These are phyloP conservation scores for Eunapius fragilis DNA, from an alignment of 37 sponge, comb jelly and placozoan species.

Conservation along the genomic window DNA sequence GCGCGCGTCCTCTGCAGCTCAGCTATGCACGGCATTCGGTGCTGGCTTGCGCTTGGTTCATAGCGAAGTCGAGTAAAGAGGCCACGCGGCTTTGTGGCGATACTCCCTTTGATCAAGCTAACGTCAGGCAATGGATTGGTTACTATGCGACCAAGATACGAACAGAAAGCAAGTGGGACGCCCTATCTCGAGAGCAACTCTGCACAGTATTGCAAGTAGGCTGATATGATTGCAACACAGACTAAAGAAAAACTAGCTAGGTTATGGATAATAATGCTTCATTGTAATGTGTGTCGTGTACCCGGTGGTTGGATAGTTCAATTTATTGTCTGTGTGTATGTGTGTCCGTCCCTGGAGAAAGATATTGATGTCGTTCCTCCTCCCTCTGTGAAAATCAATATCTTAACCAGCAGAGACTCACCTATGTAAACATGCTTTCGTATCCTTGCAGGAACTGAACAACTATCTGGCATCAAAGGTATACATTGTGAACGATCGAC, in stretches of 20 bases:
- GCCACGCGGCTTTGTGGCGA: slow-evolving; percentile 33
- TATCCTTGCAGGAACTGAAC: slow-evolving; percentile 36
- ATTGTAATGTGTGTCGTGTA: too few relatives aligned
- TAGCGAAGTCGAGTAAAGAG: not conserved
- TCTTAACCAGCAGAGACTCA: too few relatives aligned
- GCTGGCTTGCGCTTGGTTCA: slow-evolving; percentile 38
- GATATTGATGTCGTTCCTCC: too few relatives aligned
- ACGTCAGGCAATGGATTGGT: slow-evolving; percentile 59
- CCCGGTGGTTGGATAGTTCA: too few relatives aligned
- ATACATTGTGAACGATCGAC: slow-evolving; percentile 24
- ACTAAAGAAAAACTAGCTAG: too few relatives aligned
- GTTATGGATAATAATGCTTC: too few relatives aligned
- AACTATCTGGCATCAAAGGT: slow-evolving; percentile 1
- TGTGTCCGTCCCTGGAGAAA: too few relatives aligned
- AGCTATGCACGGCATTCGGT: slow-evolving; percentile 44
- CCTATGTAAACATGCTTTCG: too few relatives aligned
- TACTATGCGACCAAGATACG: slow-evolving; percentile 34
- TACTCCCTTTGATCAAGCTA: slow-evolving; percentile 17
- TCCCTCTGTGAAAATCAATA: too few relatives aligned
- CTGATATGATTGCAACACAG: slow-evolving; percentile 30
- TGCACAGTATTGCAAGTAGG: slow-evolving; percentile 21
- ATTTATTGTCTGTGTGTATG: too few relatives aligned
- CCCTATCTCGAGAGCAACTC: slow-evolving; percentile 44
- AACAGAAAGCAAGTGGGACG: slow-evolving; percentile 38
- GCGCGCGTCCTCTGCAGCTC: slow-evolving; percentile 1